Base-by-base conservation (phyloP, 2,888 invertebrate species). In the Junonia oenone region DNA sequence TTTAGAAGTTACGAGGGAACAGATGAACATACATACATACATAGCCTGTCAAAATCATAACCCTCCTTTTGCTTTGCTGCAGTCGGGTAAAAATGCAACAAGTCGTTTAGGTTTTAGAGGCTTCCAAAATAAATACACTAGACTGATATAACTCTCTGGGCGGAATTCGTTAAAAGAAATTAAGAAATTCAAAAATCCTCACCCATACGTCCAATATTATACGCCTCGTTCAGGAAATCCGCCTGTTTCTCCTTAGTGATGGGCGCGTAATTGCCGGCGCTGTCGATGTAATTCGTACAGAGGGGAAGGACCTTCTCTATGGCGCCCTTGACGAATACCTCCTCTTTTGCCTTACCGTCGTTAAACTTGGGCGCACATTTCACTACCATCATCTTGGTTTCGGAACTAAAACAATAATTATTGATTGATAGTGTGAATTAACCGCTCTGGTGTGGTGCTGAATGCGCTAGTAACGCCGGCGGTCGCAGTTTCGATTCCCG, bases 311-410 rank as follows among this genome's bases (percentile, higher is more conserved):
- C 91, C 68, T 95, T 95, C 83, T 99, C 99, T 1, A 98, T 89
- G 0, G 99, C 98, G 6, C 99, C 99, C 84, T 99, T 99, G 31
- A 98, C 96, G 80, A 98, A 98, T 73, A 93, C 95, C 35, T 96
- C 92, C 77, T 97, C 96, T 72, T 94, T 94, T 0, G 72, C 51
- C 67, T 94, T 94, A 40, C 92, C 92, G 68, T 94, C 94, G 55
- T 92, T 92, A 74, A 95, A 95, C 73, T 96, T 96, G 0, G 95
- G 94, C 11, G 94, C 93, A 77, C 97, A 97, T 81, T 96, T 97
- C 22, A 99, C 99, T 3, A 97, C 97, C 99, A 99, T 99, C 94
- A 97, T 97, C 88, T 99, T 99, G 61, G 97, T 97, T 72, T 99
- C 99, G 0, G 99, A 99, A 68, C 94, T 96, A 49, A 19, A 37